A percentile compares a stretch with the other conserved stretches of the same genome.
These are phyloP conservation scores for Helarctos malayanus DNA, from an alignment of 2,797 vertebrate genomes.

Conservation along the genomic window DNA sequence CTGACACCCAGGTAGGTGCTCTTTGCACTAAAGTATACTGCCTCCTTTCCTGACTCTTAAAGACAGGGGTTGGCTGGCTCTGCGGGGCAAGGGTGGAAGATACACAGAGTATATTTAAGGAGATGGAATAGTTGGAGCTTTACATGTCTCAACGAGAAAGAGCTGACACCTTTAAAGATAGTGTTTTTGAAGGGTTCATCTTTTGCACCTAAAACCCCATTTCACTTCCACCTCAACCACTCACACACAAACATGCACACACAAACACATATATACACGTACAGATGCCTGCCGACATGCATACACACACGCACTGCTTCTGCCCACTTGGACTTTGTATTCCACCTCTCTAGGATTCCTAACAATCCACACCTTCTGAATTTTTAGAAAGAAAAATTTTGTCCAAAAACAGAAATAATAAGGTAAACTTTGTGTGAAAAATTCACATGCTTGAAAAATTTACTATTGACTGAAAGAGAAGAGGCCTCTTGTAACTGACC, in stretches of 20 bases:
- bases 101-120: not conserved
- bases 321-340: not conserved
- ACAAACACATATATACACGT: not conserved
- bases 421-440: not conserved
- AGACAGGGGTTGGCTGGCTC: not conserved
- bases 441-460: conserved; percentile 8
- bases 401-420: not conserved
- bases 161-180: not conserved
- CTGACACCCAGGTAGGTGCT: not conserved
- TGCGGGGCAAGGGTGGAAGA: not conserved
- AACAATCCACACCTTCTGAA: not conserved
- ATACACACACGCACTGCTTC: not conserved
- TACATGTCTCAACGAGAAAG: not conserved
- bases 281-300: not conserved
- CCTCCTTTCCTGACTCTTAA: not conserved
- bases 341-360: not conserved
- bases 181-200: not conserved
- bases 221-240: not conserved
- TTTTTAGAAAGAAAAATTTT: not conserved
- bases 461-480: not conserved
- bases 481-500: not conserved
- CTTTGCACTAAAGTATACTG: not conserved
- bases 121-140: not conserved
- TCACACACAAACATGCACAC: not conserved
- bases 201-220: not conserved